Conservation (phyloP, 2,888 invertebrate species). For the Gisinianus flammeolus region DNA sequence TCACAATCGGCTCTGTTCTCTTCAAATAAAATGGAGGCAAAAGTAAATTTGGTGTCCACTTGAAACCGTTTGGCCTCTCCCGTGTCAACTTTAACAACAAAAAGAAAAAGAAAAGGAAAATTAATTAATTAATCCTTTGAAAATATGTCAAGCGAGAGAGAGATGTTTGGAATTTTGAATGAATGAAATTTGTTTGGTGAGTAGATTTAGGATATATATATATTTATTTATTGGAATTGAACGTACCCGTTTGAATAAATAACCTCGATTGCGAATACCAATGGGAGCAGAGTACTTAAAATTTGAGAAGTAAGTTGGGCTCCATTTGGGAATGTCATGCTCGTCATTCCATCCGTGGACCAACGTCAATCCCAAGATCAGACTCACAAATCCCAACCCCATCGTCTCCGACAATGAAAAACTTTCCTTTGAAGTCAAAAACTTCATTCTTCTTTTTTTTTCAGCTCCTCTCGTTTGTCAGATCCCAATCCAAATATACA, state of each 20-base stretch:
- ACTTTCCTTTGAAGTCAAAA: background rate
- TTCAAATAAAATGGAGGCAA: background rate
- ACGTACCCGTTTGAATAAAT: slow-evolving; percentile 35
- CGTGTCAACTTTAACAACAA: slow-evolving; percentile 7
- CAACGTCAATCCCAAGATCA: background rate
- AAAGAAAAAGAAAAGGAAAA: background rate
- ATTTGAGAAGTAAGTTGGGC: slow-evolving; percentile 49
- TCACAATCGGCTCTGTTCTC: background rate
- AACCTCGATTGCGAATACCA: slow-evolving; percentile 27
- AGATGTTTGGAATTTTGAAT: background rate
- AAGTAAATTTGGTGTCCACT: slow-evolving; percentile 26
- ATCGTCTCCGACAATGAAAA: background rate
- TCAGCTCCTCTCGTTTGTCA: too few relatives aligned
- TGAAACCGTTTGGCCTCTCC: slow-evolving; percentile 24
- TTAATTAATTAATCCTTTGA: background rate
- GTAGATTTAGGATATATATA: background rate
- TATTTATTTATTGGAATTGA: background rate
- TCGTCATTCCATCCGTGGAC: slow-evolving; percentile 43
- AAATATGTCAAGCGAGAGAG: too few relatives aligned
- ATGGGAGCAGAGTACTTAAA: slow-evolving; percentile 48
- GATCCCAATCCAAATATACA: too few relatives aligned
- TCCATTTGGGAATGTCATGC: slow-evolving; percentile 48
- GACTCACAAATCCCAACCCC: background rate
- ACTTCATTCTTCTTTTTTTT: background rate
- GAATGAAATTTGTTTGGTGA: background rate